Evolutionary conservation across 2,888 invertebrate genomes (phyloP).

Genomic region (Diaphora mendica): DNA sequence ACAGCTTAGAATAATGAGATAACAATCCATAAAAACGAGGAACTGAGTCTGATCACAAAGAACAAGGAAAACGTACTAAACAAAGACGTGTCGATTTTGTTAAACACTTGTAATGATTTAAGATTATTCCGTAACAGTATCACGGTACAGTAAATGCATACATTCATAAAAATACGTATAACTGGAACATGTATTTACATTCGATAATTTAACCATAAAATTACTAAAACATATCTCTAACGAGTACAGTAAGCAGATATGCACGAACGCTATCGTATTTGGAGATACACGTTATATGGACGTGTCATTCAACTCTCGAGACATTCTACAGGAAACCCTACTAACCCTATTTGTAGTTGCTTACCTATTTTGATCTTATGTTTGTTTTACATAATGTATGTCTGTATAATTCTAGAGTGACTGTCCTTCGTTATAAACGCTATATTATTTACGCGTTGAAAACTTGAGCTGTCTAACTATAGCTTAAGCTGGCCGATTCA

Average conservation of each 20-base stretch:
- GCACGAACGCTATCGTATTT: slow-evolving; percentile 21
- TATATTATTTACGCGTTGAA: background rate
- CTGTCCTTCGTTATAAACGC: background rate
- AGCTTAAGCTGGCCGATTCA: background rate
- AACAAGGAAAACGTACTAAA: slow-evolving; percentile 18
- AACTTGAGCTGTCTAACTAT: background rate
- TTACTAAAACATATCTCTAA: slow-evolving; percentile 3
- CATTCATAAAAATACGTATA: background rate
- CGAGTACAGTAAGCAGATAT: slow-evolving; percentile 6
- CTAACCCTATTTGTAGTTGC: slow-evolving; percentile 53
- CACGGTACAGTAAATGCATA: background rate
- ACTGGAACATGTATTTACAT: background rate
- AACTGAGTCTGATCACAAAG: slow-evolving; percentile 8
- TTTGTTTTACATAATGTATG: slow-evolving; percentile 40
- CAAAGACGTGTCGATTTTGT: slow-evolving; percentile 1
- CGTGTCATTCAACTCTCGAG: slow-evolving; percentile 50
- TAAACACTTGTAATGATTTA: background rate
- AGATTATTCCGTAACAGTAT: background rate
- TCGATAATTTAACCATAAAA: slow-evolving; percentile 5
- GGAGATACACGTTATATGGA: slow-evolving; percentile 22
- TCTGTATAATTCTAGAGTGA: background rate
- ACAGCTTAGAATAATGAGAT: too few relatives aligned
- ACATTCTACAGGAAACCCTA: slow-evolving; percentile 53
- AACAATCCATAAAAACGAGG: slow-evolving; percentile 11
- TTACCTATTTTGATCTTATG: slow-evolving; percentile 47